A percentile compares a stretch with the other conserved stretches of the same genome.
Evolutionary conservation across 1,140 invertebrate genomes (phyloP).

Genomic region (Pollicipes pollicipes): DNA sequence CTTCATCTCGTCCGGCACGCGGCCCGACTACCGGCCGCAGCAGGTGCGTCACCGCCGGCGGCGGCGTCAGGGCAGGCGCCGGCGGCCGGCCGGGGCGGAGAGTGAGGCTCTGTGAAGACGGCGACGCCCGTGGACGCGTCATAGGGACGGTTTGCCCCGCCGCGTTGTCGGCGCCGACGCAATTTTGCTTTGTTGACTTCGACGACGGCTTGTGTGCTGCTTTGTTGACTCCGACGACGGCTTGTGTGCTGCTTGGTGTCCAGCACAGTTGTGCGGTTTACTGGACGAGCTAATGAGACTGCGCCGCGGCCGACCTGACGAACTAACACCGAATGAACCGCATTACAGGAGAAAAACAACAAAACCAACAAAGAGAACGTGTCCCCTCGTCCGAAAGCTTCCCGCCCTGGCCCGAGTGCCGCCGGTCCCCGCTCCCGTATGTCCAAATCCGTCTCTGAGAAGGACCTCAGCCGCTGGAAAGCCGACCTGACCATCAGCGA

Average conservation of each 20-base stretch:
- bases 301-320: not conserved
- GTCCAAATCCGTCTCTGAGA: not conserved
- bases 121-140: too few relatives aligned
- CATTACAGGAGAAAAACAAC: not conserved
- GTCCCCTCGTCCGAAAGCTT: not conserved
- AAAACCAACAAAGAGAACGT: not conserved
- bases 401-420: not conserved
- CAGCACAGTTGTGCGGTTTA: too few relatives aligned
- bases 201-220: too few relatives aligned
- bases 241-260: too few relatives aligned
- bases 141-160: too few relatives aligned
- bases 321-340: not conserved
- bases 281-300: too few relatives aligned
- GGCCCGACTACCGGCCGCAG: slow-evolving; percentile 60
- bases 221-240: too few relatives aligned
- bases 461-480: not conserved
- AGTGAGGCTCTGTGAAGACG: too few relatives aligned
- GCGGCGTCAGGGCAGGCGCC: too few relatives aligned
- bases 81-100: too few relatives aligned
- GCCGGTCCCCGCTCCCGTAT: not conserved
- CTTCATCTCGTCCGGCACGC: slow-evolving; percentile 59
- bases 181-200: too few relatives aligned
- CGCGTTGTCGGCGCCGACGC: too few relatives aligned
- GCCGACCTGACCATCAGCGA: slow-evolving; percentile 11
- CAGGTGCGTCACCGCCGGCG: slow-evolving; percentile 25